phyloP scores from a whole-genome alignment of 2,797 vertebrate genomes.

The Melanotaenia parkinsoni region DNA sequence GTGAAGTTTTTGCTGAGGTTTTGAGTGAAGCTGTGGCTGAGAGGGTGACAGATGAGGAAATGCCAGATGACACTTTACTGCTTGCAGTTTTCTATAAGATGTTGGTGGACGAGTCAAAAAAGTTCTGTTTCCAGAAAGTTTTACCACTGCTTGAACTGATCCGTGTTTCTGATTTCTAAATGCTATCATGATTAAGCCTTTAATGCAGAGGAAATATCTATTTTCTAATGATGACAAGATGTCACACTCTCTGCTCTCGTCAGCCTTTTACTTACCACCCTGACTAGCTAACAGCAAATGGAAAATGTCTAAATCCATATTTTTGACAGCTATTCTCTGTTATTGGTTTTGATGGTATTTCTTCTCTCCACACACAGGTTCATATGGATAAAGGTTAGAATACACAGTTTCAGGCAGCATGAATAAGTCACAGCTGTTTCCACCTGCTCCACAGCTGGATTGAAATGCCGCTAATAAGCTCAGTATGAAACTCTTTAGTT shows the following conservation, averaged over 20 bases:
- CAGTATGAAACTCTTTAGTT: background rate
- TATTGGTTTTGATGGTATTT: too few relatives aligned
- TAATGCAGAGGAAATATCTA: too few relatives aligned
- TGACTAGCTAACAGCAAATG: background rate
- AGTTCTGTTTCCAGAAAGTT: too few relatives aligned
- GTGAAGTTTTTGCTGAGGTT: constrained; percentile 2
- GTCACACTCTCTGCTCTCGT: background rate
- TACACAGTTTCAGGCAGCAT: background rate
- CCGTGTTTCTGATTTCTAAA: too few relatives aligned
- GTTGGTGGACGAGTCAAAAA: background rate
- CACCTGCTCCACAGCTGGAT: too few relatives aligned
- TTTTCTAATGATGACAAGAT: too few relatives aligned
- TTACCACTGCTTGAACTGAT: too few relatives aligned
- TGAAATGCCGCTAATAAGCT: too few relatives aligned
- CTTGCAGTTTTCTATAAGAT: background rate
- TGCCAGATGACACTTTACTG: background rate
- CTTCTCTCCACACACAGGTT: background rate
- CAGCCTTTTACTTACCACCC: background rate
- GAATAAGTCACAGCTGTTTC: too few relatives aligned
- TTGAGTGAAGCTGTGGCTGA: background rate
- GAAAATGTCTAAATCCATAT: background rate
- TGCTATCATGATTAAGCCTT: too few relatives aligned
- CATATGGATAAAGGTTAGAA: constrained; percentile 21
- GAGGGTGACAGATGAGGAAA: constrained; percentile 1
- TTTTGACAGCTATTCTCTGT: background rate